Evolutionary conservation across 2,797 vertebrate genomes (phyloP), one percentile per base, ranked within the genome.

Genomic region (Muscicapa striata): DNA sequence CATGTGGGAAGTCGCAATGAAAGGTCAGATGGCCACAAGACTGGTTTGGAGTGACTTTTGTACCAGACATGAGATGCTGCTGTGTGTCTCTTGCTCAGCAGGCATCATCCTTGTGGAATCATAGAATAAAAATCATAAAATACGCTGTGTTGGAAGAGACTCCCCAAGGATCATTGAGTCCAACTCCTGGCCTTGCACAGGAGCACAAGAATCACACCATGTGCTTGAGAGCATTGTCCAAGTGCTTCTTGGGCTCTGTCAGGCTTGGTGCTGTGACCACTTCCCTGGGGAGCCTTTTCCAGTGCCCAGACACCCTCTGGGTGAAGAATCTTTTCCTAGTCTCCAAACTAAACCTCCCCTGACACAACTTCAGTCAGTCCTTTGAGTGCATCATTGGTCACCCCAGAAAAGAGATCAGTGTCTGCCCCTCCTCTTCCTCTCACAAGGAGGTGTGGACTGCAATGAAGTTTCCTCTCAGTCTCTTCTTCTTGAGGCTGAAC

Each of bases 131-230:
- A 70, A 34, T 32, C 11, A 45, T 30, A 66, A 69, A 64, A 22
- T 52, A 46, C 0, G 0, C 38, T 58, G 13, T 4, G 0, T 24
- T 49, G 22, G 26, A 27, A 51, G 24, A 7, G 9, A 52, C 4
- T 48, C 5, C 7, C 3, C 21, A 27, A 48, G 6, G 59, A 54
- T 16, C 17, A 27, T 32, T 0, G 0, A 66, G 26, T 64, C 15
- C 29, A 40, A 2, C 13, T 72, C 34, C 34, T 72, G 9, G 29
- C 3, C 15, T 38, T 72, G 40, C 40, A 52, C 26, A 46, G 18
- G n/a, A 46, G 2, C 12, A 40, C 21, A 52, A 36, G 26, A 52
- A 46, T 64, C 21, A 52, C 13, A 19, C 4, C 10, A 32, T 20
- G 5, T 41, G 7, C n/a, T 43, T 57, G 12, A 45, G 8, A 40